Base-by-base conservation (phyloP, 2,888 invertebrate species). In the Megastigmus dorsalis region DNA sequence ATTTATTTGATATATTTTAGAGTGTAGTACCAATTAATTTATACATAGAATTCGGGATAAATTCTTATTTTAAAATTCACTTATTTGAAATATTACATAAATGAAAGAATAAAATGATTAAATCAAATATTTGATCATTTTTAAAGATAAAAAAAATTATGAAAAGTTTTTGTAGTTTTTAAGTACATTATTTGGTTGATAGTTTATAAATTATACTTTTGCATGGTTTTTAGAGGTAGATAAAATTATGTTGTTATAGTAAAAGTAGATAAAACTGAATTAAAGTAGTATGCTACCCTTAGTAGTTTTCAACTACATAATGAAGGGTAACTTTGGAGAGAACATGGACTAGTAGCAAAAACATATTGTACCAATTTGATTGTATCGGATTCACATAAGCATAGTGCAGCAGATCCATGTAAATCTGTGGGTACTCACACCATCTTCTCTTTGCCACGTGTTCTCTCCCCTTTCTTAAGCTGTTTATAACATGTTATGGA, bases 51-150 rank as follows among this genome's bases (percentile, higher is more conserved):
- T 2, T 60, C 10, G 3, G 1, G 7, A 48, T 15, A 54, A 13
- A 15, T 15, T 15, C 2, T 20, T 54, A 36, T 48, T 57, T 67
- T 13, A 26, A 26, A 66, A 62, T 60, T 43, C n/a, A n/a, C n/a
- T n/a, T n/a, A 45, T 48, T 57, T 4, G 10, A 43, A 60, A 43
- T 30, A 54, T 54, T 54, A 28, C n/a, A 15, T 54, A 30, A 30
- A 2, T 28, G n/a, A 30, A 54, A 9, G 20, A 54, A n/a, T n/a
- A n/a, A 28, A 50, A 10, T 50, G 13, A 7, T 50, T 10, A 50
- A 26, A 50, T 2, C 15, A 48, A 48, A 48, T 26, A n/a, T n/a
- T 50, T 45, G n/a, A 20, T 45, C 9, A 50, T 36, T 36, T n/a
- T 18, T 20, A 28, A 20, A 36, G 28, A 55, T 15, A 55, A 6